Evolutionary conservation across 2,888 invertebrate genomes (phyloP), one percentile per base, ranked within the genome.

Genomic region (Ectemnius continuus): DNA sequence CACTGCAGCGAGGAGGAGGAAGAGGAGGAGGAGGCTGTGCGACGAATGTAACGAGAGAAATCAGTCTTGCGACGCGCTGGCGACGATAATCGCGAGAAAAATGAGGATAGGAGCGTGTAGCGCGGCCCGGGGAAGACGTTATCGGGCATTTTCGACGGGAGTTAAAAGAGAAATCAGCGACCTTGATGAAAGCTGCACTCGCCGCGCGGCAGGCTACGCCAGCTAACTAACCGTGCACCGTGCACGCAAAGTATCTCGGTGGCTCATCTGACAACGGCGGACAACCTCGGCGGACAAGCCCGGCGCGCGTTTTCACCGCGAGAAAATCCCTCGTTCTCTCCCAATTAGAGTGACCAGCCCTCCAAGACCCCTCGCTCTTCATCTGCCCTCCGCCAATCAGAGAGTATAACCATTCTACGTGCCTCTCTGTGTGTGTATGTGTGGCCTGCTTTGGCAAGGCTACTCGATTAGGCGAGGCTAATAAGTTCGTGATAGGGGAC

Each of bases 101-200:
- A 76, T 52, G 11, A 13, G 67, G 65, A 71, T 76, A 65, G 26
- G 61, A 61, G 23, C 59, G 11, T 47, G 20, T 46, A 16, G 56
- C 8, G 26, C 28, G 65, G 68, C 70, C 36, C 36, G 20, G 70
- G 70, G 52, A 67, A 61, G 67, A 75, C 82, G 75, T 82, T 81
- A 80, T 82, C 81, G 70, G 75, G 23, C 57, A 36, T 20, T 52
- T 59, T 62, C 63, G 65, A 58, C 20, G 72, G 57, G 73, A 79
- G 67, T 61, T 76, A 71, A 67, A 74, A 74, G 75, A 75, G 82
- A 81, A 81, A 81, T 79, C 71, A 67, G 46, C 65, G 70, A 73
- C 67, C 75, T 73, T 74, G 79, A 81, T 76, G 80, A 81, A 81
- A 81, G 80, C 74, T 23, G 70, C 67, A 68, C 62, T 61, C 46